Evolutionary conservation across 2,888 invertebrate species (phyloP), one percentile per base, ranked within the genome.

Genomic region (Oeneis ivallda): DNA sequence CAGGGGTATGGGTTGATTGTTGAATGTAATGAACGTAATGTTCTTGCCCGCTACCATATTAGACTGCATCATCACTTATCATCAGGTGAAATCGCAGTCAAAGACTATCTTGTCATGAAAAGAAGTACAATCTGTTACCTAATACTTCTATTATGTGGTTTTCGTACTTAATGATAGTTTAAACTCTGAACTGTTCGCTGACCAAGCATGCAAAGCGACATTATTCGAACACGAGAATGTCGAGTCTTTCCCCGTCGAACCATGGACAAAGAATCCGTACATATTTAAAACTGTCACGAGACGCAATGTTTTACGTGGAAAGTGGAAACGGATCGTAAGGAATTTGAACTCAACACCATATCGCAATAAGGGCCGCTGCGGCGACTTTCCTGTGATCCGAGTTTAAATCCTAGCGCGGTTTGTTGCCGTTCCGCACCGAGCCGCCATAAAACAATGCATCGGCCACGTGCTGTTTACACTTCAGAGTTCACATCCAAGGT

Each of bases 401-500:
- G 66, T 67, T 67, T 70, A 69, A 68, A 68, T 71, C 70, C 68
- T 68, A 67, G 70, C 64, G 64, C 67, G 69, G 61, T 65, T 52
- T 69, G 73, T 69, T 64, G 65, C 79, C 77, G 80, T 81, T 85
- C 81, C 78, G 80, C 82, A 81, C 80, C 80, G 64, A 66, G 79
- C 82, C 78, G 81, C 81, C 86, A 89, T 91, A 88, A 92, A 92
- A 92, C 91, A 92, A 92, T 92, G 91, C 91, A 90, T 87, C 84
- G 87, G 83, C 80, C 91, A 87, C 89, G 89, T 89, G 91, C 86
- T 85, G 87, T 86, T 88, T 88, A 90, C 89, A 89, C 87, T 90
- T 89, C 86, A 85, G 88, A 89, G 91, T 90, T 90, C 89, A 88
- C 87, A 88, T 86, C 84, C 87, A 92, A 92, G 91, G 91, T 87